Base-by-base conservation (phyloP, 2,888 invertebrate genomes). In the Oxycera nigricornis region DNA sequence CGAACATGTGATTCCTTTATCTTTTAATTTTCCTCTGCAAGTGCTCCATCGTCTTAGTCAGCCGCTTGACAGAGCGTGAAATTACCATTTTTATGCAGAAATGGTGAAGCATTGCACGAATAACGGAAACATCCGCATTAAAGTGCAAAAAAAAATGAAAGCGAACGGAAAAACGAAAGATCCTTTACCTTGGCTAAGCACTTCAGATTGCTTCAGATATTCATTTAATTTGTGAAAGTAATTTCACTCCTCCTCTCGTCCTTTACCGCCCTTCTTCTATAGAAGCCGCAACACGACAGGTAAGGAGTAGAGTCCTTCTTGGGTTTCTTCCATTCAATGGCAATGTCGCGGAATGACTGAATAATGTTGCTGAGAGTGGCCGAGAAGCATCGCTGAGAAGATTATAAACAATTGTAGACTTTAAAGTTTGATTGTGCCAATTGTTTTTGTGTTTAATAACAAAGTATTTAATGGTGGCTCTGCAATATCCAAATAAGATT, bases 61-160 rank as follows among this genome's bases (percentile, higher is more conserved):
- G 57, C 20, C 55, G 61, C 28, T 73, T 72, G 62, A 22, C 75
- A 39, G 52, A 35, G 73, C 75, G 73, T 75, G 73, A 75, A 75
- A 75, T 75, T 75, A 67, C 75, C 39, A 70, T 70, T 75, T 75
- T 75, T 67, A 75, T 73, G 73, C 73, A 67, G 62, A 57, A 39
- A 72, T 72, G 72, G 70, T 30, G 31, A 72, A 57, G 24, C 28
- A 24, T 9, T 72, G 35, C 39, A 57, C 35, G 26, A 57, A 20
- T 26, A 46, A 20, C 28, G 2, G 22, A 61, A 57, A 72, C 41
- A 39, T 72, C 59, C 28, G 57, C 72, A 72, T 24, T 72, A 57
- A 65, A 68, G 50, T 68, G 39, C 20, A 65, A 22, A 65, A 65
- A 65, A 28, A 59, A 28, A 35, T 11, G 35, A 35, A 46, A 46